Base-by-base conservation (phyloP, 2,113 vertebrate species). In the Callopanchax toddi region DNA sequence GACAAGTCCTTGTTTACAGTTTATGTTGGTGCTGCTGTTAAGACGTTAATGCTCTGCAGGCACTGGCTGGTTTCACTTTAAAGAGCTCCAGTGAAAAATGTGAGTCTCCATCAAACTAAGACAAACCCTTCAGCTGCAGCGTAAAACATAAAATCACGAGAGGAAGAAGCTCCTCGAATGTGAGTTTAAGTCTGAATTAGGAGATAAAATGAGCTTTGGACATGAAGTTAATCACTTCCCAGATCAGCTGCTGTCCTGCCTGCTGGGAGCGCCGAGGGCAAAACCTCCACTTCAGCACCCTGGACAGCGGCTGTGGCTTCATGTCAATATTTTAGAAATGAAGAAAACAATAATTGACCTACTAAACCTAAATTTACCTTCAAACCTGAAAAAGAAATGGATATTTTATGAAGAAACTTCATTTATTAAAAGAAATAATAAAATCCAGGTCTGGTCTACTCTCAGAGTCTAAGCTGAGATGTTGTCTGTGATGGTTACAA, bases 201-300 rank as follows among this genome's bases (percentile, higher is more conserved):
- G 21, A 1, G 23, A 60, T 46, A 1, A 22, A 10, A 12, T 34
- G 50, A 60, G 7, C 18, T 51, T 58, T 43, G 4, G 11, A 60
- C 17, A 16, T 53, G 48, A 42, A n/a, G 45, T 15, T 26, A 22
- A 45, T 39, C 26, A 29, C 8, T 29, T 45, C 3, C 1, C 17
- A 52, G 6, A 17, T 51, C 22, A 17, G 22, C 16, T 25, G 17
- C 21, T 17, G 55, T 25, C 17, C 55, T 32, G 45, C 26, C 58
- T 60, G 29, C 26, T 63, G 34, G 12, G 12, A 46, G 22, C 5
- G 11, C 58, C 68, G 22, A 26, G 61, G 51, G 39, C 44, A 46
- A 45, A 56, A 6, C 4, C 58, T 18, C 34, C 17, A 20, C 5
- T 79, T 79, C 76, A 79, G 76, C 49, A 79, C 76, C 76, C 22